Base-by-base conservation (phyloP, 2,888 invertebrate species). In the Drosophila acutilabella region DNA sequence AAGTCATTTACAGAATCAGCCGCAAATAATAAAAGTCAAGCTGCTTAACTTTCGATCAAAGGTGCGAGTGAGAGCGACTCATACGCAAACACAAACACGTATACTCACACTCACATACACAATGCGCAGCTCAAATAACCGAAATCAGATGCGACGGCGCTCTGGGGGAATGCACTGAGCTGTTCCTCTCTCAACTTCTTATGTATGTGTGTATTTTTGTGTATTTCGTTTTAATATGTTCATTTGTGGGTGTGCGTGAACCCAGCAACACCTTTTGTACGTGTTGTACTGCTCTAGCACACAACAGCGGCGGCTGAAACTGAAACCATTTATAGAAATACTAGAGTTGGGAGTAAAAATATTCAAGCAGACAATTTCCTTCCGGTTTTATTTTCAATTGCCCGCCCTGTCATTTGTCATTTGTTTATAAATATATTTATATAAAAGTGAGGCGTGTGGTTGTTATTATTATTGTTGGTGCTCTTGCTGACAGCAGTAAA, bases 11-110 rank as follows among this genome's bases (percentile, higher is more conserved):
- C 70, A 71, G 78, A 81, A 81, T 82, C 88, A 85, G 88, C 86
- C 88, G 78, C 85, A 88, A 88, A 88, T 78, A 86, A 85, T 85
- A 81, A 88, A 83, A 85, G 86, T 88, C 85, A 85, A 82, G 88
- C 88, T 78, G 81, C 88, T 85, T 88, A 88, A 77, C 79, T 59
- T 70, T 66, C 20, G 65, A 42, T 64, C 64, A 58, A 42, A 71
- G 54, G 81, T 64, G 78, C 61, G 57, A 67, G 57, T 44, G 66
- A 66, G 79, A 58, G 23, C 50, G 36, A 20, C 33, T 59, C 44
- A 52, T 38, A 41, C 41, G 38, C 42, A 58, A 14, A 44, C 26
- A 14, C 47, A 48, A 26, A 23, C 38, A 56, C 40, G 41, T 40
- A 14, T 11, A 54, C 10, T 64, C 7, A 44, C 41, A 54, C 26